Evolutionary conservation across 2,888 invertebrate genomes (phyloP).

Genomic region (Cataglyphis cursor): DNA sequence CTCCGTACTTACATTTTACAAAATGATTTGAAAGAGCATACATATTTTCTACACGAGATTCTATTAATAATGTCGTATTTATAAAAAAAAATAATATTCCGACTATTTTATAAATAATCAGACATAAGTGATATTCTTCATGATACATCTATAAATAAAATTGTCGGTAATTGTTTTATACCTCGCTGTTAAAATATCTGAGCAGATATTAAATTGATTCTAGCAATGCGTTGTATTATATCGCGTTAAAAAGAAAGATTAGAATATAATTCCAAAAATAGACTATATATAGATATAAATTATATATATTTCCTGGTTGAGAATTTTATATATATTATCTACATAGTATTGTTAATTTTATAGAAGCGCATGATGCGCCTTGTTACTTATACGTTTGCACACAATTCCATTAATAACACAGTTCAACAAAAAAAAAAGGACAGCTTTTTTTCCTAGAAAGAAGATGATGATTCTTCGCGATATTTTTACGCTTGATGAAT

Average conservation of each 20-base stretch:
- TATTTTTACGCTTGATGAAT: not conserved
- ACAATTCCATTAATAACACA: conserved; percentile 7
- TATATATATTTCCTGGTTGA: not conserved
- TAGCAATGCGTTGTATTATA: conserved; percentile 26
- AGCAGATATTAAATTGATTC: conserved; percentile 16
- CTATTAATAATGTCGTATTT: conserved; percentile 2
- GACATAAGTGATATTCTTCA: conserved; percentile 1
- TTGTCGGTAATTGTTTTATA: conserved; percentile 43
- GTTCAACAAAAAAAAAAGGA: not conserved
- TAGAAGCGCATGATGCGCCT: not conserved
- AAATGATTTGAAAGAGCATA: conserved; percentile 27
- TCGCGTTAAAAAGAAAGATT: conserved; percentile 1
- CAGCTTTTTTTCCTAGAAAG: not conserved
- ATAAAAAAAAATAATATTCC: conserved; percentile 14
- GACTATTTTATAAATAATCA: conserved; percentile 15
- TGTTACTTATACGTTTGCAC: conserved; percentile 16
- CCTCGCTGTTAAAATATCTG: conserved; percentile 16
- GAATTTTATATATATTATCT: not conserved
- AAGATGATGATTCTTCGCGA: not conserved
- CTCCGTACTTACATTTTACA: conserved; percentile 12
- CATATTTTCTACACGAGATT: not conserved
- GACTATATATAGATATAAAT: not conserved
- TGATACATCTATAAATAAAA: conserved; percentile 13
- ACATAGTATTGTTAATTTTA: conserved; percentile 17
- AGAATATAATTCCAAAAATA: conserved; percentile 23